These are phyloP conservation scores for Eulimnadia texana DNA, from an alignment of 1,140 invertebrate genomes.

Conservation along the genomic window DNA sequence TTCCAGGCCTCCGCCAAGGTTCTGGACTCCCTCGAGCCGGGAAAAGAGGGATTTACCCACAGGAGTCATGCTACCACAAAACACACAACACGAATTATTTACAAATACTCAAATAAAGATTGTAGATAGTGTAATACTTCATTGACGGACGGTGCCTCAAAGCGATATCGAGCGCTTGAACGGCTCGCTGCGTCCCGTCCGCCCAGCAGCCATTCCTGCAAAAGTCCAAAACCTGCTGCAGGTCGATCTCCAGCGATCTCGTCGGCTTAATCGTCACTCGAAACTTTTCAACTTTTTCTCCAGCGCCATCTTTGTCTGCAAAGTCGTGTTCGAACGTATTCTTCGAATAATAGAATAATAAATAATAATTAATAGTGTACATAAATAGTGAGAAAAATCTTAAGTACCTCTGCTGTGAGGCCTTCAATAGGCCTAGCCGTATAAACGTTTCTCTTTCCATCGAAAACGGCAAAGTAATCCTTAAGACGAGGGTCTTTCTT, in stretches of 20 bases:
- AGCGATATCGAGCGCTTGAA: constrained; percentile 70
- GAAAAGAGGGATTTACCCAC: neutral
- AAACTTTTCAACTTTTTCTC: constrained; percentile 38
- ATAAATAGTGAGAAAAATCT: neutral
- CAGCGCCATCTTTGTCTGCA: constrained; percentile 29
- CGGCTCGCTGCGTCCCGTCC: constrained; percentile 42
- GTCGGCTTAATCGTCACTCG: constrained; percentile 37
- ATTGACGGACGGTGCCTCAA: constrained; percentile 37
- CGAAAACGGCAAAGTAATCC: constrained; percentile 57
- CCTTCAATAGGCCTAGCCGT: constrained; percentile 34
- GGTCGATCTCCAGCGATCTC: constrained; percentile 28
- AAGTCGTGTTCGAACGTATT: constrained; percentile 10
- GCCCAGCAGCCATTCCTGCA: constrained; percentile 26
- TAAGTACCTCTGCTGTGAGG: constrained; percentile 27
- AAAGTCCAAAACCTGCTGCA: constrained; percentile 37
- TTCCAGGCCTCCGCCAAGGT: constrained; percentile 46
- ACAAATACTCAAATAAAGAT: neutral
- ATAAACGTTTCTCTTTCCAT: constrained; percentile 52
- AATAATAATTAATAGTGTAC: neutral
- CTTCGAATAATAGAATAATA: neutral
- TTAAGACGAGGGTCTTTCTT: too few relatives aligned
- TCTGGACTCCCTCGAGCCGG: neutral
- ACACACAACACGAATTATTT: neutral
- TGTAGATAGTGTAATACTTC: neutral
- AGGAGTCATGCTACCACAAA: neutral